Percentiles rank a stretch among this genome's conserved stretches.
These are phyloP conservation scores for Cliona cf. orientalis DNA, from an alignment of 37 sponge, comb jelly and placozoan species.

Conservation along the genomic window DNA sequence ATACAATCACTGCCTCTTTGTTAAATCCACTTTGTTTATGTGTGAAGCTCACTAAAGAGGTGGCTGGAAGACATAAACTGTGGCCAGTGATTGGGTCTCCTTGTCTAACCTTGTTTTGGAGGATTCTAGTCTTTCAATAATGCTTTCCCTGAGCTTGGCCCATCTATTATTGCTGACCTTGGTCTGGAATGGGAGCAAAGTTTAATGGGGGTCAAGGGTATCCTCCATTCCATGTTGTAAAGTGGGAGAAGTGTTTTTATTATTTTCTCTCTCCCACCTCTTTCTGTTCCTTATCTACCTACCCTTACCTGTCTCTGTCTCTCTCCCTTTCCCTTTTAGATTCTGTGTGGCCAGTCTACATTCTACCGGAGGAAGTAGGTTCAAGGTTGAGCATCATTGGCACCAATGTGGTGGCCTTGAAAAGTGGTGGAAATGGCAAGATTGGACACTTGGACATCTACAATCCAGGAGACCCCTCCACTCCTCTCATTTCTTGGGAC, in stretches of 20 bases:
- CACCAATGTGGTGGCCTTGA: slow-evolving; percentile 29
- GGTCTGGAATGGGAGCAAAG: too few relatives aligned
- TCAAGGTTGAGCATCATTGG: slow-evolving; percentile 45
- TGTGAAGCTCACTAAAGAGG: too few relatives aligned
- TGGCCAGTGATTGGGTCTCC: neutral
- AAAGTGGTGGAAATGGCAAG: slow-evolving; percentile 17
- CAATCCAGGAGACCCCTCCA: slow-evolving; percentile 36
- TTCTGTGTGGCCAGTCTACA: slow-evolving; percentile 63
- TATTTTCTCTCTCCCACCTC: neutral
- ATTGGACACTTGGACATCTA: slow-evolving; percentile 47
- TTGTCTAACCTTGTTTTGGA: too few relatives aligned
- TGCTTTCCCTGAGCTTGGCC: too few relatives aligned
- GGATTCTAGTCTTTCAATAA: too few relatives aligned
- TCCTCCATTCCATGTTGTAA: too few relatives aligned
- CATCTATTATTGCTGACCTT: too few relatives aligned
- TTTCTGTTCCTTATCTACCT: neutral
- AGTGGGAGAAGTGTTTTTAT: too few relatives aligned
- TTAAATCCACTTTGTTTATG: too few relatives aligned
- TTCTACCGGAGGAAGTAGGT: slow-evolving; percentile 64
- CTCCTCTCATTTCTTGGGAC: slow-evolving; percentile 66
- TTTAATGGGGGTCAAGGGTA: too few relatives aligned
- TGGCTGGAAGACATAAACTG: too few relatives aligned
- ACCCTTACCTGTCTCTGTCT: neutral
- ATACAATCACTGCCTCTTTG: too few relatives aligned
- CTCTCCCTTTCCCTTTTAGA: slow-evolving; percentile 20